Conservation (phyloP, 2,113 vertebrate genomes). For the Orycteropus afer region DNA sequence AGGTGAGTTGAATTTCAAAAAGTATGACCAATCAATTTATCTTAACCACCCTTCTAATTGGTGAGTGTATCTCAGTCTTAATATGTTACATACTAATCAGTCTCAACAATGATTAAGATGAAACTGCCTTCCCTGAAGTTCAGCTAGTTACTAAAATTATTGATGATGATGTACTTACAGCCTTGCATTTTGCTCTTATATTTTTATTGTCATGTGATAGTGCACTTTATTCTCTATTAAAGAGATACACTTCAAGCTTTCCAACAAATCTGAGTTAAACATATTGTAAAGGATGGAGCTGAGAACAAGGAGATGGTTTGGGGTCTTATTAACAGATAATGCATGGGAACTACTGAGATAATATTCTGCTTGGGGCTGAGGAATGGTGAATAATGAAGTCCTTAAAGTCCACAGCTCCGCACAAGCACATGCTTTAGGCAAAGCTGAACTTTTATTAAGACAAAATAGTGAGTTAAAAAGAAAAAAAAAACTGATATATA, state of each 20-base stretch:
- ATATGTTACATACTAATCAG: not conserved
- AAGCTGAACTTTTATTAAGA: not conserved
- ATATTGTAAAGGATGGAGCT: not conserved
- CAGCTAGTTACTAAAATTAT: not conserved
- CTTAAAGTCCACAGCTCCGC: not conserved
- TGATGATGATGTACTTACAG: not conserved
- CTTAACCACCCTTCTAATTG: not conserved
- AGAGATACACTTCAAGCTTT: not conserved
- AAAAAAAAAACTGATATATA: too few species aligned
- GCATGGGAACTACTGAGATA: not conserved
- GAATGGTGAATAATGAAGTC: not conserved
- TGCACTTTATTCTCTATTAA: not conserved
- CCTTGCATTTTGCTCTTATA: not conserved
- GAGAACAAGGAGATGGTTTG: not conserved
- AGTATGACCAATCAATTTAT: not conserved
- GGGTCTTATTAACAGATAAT: not conserved
- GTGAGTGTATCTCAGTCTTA: not conserved
- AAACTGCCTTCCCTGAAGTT: not conserved
- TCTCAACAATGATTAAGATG: not conserved
- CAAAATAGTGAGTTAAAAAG: not conserved
- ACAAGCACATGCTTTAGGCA: not conserved
- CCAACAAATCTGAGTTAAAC: not conserved
- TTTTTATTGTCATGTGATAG: not conserved
- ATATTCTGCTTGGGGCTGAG: not conserved
- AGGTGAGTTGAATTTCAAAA: not conserved